Base-by-base conservation (phyloP, 2,888 invertebrate species). In the Polylopha cassiicola region DNA sequence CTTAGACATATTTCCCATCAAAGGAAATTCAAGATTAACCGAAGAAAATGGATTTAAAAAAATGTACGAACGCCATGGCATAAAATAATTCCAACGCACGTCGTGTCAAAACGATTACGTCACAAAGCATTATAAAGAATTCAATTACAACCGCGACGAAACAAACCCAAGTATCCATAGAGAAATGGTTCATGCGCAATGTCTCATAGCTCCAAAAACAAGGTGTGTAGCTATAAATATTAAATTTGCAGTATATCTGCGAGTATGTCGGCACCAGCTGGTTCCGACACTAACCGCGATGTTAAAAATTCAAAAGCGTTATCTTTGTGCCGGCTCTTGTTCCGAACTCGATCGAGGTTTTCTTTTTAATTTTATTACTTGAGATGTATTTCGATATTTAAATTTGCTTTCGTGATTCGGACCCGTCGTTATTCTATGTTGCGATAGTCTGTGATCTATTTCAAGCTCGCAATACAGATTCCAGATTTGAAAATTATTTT, bases 261-360 rank as follows among this genome's bases (percentile, higher is more conserved):
- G 68, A 71, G 71, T 69, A 70, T 61, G 61, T 56, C 61, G 60
- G 61, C 63, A 64, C 64, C 80, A 80, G 73, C 73, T 80, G 81
- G 67, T 70, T 63, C 58, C 62, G 50, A 48, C 72, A 72, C 74
- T 76, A 81, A 78, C 79, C 64, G 65, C 46, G 49, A 52, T 51
- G 63, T 84, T 79, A 84, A 84, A 81, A 74, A 81, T 84, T 82
- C 80, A 82, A 43, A 47, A 43, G 55, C 65, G 68, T 72, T 79
- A 74, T 75, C 67, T 66, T 61, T 46, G 56, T 49, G 51, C 54
- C 55, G 57, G 57, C 61, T 66, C 71, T 75, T 76, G 73, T 72
- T 48, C 48, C 49, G 48, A 43, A 51, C 46, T 47, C 63, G 61
- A 71, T 70, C 61, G 55, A 37, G 43, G 29, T 43, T 48, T 21